Evolutionary conservation across 2,113 vertebrate genomes (phyloP).

Genomic region (Cyanoramphus novaezelandiae): DNA sequence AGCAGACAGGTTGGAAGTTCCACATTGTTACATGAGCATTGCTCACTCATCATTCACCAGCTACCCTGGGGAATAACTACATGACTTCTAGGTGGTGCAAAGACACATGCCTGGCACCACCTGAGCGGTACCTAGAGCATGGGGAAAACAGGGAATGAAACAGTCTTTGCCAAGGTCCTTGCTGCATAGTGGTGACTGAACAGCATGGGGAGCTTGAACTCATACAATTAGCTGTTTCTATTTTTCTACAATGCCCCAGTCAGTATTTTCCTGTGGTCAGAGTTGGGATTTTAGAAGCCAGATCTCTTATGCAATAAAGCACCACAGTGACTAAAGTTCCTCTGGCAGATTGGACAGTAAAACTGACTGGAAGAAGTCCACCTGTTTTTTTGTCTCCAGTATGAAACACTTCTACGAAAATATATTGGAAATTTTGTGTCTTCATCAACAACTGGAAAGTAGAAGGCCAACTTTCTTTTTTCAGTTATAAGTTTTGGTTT

Average conservation of each 20-base stretch:
- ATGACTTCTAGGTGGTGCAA: not conserved
- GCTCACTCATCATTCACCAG: not conserved
- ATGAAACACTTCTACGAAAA: not conserved
- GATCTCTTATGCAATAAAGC: not conserved
- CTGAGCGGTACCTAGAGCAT: not conserved
- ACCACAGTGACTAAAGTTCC: not conserved
- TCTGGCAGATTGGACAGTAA: not conserved
- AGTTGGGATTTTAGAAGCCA: not conserved
- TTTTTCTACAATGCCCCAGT: not conserved
- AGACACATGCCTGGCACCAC: not conserved
- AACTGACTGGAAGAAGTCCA: not conserved
- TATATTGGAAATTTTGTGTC: not conserved
- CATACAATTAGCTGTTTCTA: not conserved
- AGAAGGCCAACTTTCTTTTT: not conserved
- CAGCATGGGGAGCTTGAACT: not conserved
- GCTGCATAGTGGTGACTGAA: not conserved
- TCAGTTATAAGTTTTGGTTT: not conserved
- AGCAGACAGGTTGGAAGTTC: not conserved
- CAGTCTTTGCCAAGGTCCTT: not conserved
- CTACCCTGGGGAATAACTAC: not conserved
- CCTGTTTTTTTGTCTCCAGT: not conserved
- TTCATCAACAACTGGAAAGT: not conserved
- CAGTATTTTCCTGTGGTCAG: not conserved
- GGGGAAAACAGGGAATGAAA: not conserved
- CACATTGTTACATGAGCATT: fast-evolving